A percentile compares a stretch with the other conserved stretches of the same genome.
phyloP scores from a whole-genome alignment of 2,888 invertebrate species.

The Trichopria drosophilae region DNA sequence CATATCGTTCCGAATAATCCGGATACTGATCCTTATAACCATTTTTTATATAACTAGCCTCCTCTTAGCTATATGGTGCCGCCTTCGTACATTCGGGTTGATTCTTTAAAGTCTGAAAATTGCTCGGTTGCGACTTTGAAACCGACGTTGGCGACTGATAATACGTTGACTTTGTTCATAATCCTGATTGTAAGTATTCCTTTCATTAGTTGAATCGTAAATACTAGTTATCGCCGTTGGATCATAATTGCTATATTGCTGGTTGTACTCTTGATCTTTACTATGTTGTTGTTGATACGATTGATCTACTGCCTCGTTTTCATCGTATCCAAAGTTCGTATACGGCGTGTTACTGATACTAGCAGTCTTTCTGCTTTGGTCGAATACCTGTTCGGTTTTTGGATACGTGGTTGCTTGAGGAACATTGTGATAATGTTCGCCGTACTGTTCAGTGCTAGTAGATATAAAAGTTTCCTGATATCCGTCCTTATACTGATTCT shows the following conservation, averaged over 20 bases:
- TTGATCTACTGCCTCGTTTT: conserved; percentile 43
- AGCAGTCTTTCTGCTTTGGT: conserved; percentile 42
- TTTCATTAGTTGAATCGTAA: conserved; percentile 45
- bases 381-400: conserved; percentile 43
- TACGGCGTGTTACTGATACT: conserved; percentile 42
- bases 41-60: conserved; percentile 37
- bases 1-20: conserved; percentile 40
- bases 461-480: conserved; percentile 37
- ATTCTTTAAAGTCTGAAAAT: conserved; percentile 43
- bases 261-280: conserved; percentile 41
- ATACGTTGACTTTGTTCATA: conserved; percentile 41
- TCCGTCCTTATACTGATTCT: conserved; percentile 43
- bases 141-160: conserved; percentile 34
- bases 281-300: conserved; percentile 32
- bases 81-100: conserved; percentile 43
- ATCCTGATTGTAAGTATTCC: conserved; percentile 43
- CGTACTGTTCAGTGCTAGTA: conserved; percentile 39
- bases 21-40: conserved; percentile 35
- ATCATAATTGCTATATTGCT: conserved; percentile 39
- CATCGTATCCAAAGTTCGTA: conserved; percentile 41
- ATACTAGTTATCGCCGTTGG: conserved; percentile 40
- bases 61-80: conserved; percentile 47
- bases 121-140: conserved; percentile 41
- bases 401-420: conserved; percentile 47
- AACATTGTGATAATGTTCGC: conserved; percentile 44